Conservation (phyloP, 2,888 invertebrate genomes). For the Andrena chrysosceles region DNA sequence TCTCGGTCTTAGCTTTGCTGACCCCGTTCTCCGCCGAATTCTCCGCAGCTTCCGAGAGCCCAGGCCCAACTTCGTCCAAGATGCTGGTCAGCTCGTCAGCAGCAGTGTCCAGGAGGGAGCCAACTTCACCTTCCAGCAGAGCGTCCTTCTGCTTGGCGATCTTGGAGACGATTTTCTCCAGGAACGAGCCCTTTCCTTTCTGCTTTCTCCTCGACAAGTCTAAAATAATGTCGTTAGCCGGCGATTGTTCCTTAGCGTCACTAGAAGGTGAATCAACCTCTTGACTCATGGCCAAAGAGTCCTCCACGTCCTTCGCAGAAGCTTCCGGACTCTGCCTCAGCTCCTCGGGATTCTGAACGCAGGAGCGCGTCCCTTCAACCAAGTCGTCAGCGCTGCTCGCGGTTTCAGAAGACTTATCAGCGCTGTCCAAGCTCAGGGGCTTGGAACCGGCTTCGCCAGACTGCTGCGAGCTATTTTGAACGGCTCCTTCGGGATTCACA, state of each 20-base stretch:
- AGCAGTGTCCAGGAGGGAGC: slow-evolving; percentile 75
- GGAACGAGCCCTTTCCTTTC: slow-evolving; percentile 82
- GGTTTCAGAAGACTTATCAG: slow-evolving; percentile 5
- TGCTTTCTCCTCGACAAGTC: slow-evolving; percentile 81
- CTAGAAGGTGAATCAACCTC: slow-evolving; percentile 13
- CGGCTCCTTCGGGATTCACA: slow-evolving; percentile 59
- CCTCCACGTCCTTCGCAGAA: not conserved
- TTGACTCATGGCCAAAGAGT: not conserved
- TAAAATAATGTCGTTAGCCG: slow-evolving; percentile 81
- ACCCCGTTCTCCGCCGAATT: not conserved
- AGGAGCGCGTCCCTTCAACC: not conserved
- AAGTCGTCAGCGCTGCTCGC: not conserved
- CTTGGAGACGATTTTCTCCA: slow-evolving; percentile 83
- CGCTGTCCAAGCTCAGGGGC: slow-evolving; percentile 23
- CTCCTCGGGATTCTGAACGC: not conserved
- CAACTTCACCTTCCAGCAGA: slow-evolving; percentile 77
- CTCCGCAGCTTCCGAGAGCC: slow-evolving; percentile 49
- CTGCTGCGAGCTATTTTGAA: slow-evolving; percentile 64
- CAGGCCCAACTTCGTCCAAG: slow-evolving; percentile 71
- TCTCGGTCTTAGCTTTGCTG: not conserved
- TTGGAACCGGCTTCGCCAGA: slow-evolving; percentile 38
- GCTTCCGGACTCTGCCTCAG: not conserved
- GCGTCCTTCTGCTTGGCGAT: slow-evolving; percentile 83
- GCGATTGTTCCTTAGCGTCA: slow-evolving; percentile 24
- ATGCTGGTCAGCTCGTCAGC: slow-evolving; percentile 77